phyloP scores from a whole-genome alignment of 2,797 vertebrate species.

The Mus spretus region DNA sequence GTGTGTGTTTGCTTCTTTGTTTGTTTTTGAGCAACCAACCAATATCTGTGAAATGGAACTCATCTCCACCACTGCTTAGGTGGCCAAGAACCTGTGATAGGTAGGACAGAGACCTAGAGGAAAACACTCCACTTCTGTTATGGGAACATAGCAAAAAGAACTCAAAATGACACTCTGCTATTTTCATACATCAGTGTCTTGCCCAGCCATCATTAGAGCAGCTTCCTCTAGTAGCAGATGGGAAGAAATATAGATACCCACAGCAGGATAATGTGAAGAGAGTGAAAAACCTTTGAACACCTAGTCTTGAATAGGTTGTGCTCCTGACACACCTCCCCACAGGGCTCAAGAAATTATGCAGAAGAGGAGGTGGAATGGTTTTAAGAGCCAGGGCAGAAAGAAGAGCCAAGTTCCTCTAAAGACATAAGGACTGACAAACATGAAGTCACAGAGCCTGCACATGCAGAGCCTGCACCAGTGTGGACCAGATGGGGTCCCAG shows the following conservation, averaged over 20 bases:
- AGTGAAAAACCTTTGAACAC: rapidly evolving
- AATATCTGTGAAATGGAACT: neutral
- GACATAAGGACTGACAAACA: neutral
- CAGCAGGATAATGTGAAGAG: neutral
- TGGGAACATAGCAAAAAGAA: neutral
- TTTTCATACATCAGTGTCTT: neutral
- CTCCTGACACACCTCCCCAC: neutral
- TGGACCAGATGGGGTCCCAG: no score
- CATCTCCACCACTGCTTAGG: neutral
- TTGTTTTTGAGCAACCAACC: neutral
- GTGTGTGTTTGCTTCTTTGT: neutral
- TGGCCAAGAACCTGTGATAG: no score
- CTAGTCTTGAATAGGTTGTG: neutral
- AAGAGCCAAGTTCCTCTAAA: neutral
- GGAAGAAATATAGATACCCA: neutral
- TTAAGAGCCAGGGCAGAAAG: neutral
- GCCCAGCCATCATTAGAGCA: no score
- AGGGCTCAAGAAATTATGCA: neutral
- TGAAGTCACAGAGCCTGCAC: neutral
- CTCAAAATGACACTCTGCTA: neutral
- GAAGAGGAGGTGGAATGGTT: neutral
- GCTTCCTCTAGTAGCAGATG: neutral
- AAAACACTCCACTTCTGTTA: neutral
- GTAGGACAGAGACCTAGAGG: neutral
- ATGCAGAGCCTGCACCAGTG: no score